Conservation (phyloP, 2,113 vertebrate genomes). For the Hypanus sabinus region DNA sequence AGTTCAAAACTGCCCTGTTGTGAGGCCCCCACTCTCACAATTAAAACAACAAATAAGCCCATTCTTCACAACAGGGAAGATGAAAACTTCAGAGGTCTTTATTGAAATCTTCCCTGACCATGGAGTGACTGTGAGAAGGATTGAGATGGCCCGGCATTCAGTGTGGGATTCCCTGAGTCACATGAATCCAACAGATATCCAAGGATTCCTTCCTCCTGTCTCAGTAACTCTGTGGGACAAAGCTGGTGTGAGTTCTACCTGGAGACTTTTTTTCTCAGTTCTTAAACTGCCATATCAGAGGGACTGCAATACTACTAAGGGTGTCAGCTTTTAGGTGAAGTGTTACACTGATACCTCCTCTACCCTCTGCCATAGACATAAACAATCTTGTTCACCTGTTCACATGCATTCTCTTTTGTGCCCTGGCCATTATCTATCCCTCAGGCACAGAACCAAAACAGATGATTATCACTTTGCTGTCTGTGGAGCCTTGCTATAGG, state of each 20-base stretch:
- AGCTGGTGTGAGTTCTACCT: neutral
- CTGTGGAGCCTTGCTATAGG: neutral
- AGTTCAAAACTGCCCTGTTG: constrained; percentile 24
- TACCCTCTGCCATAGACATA: neutral
- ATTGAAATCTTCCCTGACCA: neutral
- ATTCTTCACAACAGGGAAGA: neutral
- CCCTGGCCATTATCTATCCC: no score
- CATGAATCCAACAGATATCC: neutral
- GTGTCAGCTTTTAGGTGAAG: neutral
- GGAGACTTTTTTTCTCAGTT: neutral
- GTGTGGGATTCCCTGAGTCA: neutral
- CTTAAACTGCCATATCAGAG: neutral
- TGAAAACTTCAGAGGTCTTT: neutral
- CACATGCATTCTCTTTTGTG: neutral
- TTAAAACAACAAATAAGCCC: constrained; percentile 33
- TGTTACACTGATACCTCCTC: neutral
- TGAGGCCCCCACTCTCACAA: neutral
- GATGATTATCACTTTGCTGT: neutral
- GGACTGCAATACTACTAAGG: neutral
- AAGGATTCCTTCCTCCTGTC: neutral
- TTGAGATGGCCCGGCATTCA: neutral
- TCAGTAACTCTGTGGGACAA: neutral
- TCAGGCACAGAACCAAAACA: neutral
- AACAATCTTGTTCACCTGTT: neutral
- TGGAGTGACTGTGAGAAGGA: neutral